These are phyloP conservation scores for Rostratula benghalensis DNA, from an alignment of 2,113 vertebrate genomes.

Conservation along the genomic window DNA sequence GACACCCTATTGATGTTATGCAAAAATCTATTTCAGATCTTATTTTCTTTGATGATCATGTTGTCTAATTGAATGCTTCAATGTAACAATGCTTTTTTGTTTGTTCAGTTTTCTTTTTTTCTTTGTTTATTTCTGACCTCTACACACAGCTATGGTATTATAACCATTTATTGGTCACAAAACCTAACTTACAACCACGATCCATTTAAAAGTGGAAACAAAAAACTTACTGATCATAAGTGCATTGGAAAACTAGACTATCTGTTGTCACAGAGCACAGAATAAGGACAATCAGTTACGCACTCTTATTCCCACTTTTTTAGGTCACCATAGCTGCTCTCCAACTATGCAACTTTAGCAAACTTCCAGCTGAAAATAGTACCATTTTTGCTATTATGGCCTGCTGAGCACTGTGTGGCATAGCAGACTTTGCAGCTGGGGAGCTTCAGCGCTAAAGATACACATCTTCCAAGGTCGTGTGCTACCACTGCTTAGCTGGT, in stretches of 20 bases:
- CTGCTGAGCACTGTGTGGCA: not conserved
- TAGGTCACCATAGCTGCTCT: not conserved
- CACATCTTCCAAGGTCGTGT: not conserved
- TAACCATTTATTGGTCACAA: not conserved
- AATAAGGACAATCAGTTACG: not conserved
- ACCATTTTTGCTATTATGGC: not conserved
- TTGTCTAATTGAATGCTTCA: not conserved
- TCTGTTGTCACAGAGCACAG: not conserved
- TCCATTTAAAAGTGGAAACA: not conserved
- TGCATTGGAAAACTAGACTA: not conserved
- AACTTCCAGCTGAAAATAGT: not conserved
- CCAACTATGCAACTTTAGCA: not conserved
- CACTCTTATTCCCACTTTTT: not conserved
- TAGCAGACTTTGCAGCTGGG: not conserved
- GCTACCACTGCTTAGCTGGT: not conserved
- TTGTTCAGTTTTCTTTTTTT: not conserved
- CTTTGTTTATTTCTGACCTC: not conserved
- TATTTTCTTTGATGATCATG: not conserved
- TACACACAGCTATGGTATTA: not conserved
- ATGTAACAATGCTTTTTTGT: not conserved
- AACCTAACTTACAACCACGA: not conserved
- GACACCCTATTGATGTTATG: not conserved
- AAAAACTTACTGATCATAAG: not conserved
- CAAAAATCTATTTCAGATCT: not conserved
- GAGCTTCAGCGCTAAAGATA: not conserved